These are phyloP conservation scores for Drosophila pullipes DNA, from an alignment of 2,888 invertebrate genomes.

Conservation along the genomic window DNA sequence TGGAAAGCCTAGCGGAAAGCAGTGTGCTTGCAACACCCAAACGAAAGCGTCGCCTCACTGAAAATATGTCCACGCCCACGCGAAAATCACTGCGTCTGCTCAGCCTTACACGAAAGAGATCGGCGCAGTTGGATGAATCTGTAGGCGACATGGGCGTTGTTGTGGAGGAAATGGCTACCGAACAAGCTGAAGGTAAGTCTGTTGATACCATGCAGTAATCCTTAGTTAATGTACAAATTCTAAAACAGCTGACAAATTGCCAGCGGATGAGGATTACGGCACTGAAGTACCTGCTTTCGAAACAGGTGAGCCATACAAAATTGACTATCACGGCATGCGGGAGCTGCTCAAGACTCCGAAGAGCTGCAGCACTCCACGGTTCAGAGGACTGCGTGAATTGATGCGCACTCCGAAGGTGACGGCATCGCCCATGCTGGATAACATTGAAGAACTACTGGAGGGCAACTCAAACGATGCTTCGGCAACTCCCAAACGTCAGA, in stretches of 20 bases:
- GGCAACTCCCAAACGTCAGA: slow-evolving; percentile 22
- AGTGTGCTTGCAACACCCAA: slow-evolving; percentile 38
- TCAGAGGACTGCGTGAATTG: slow-evolving; percentile 69
- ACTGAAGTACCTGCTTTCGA: slow-evolving; percentile 40
- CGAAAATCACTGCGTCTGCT: slow-evolving; percentile 52
- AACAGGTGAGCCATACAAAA: slow-evolving; percentile 43
- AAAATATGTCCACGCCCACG: slow-evolving; percentile 47
- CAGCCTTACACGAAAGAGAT: slow-evolving; percentile 52
- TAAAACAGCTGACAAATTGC: slow-evolving; percentile 27
- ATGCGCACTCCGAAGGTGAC: slow-evolving; percentile 70
- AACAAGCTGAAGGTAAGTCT: slow-evolving; percentile 33
- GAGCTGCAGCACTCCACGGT: slow-evolving; percentile 68
- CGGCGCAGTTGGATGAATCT: slow-evolving; percentile 55
- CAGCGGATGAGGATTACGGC: slow-evolving; percentile 62
- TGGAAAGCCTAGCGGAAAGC: slow-evolving; percentile 2
- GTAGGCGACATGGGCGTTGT: slow-evolving; percentile 67
- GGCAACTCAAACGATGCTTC: slow-evolving; percentile 19
- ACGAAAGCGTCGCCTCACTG: slow-evolving; percentile 50
- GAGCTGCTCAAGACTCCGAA: slow-evolving; percentile 76
- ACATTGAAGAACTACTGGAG: slow-evolving; percentile 68
- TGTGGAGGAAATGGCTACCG: slow-evolving; percentile 48
- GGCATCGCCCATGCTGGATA: slow-evolving; percentile 62
- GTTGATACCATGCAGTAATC: background rate
- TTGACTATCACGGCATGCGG: slow-evolving; percentile 64
- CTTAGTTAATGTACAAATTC: background rate